These are phyloP conservation scores for Oreochromis tanganicae DNA, from an alignment of 2,113 vertebrate genomes.

Conservation along the genomic window DNA sequence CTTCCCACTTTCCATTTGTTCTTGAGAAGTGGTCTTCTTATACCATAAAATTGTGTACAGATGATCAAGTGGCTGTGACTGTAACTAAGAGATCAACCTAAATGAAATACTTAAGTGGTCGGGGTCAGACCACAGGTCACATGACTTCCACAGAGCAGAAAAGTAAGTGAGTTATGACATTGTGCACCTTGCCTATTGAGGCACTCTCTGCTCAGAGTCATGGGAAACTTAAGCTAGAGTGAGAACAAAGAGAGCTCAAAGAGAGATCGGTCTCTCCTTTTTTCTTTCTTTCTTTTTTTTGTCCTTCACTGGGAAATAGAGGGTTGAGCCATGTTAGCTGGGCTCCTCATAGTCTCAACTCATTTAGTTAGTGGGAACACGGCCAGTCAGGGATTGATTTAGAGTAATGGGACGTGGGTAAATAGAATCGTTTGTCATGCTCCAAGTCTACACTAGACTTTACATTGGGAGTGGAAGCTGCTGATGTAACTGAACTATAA, in stretches of 20 bases:
- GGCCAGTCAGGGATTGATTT: conserved; percentile 66
- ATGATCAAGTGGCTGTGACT: background rate
- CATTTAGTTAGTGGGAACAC: conserved; percentile 56
- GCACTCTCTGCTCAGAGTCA: conserved; percentile 61
- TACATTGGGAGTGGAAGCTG: conserved; percentile 49
- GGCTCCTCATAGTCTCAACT: conserved; percentile 61
- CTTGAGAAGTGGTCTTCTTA: background rate
- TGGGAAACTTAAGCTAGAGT: conserved; percentile 67
- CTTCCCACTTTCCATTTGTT: background rate
- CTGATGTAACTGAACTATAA: conserved; percentile 53
- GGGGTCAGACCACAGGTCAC: conserved; percentile 35
- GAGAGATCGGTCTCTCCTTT: conserved; percentile 57
- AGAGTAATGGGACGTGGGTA: conserved; percentile 59
- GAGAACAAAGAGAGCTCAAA: conserved; percentile 69
- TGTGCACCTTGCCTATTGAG: conserved; percentile 61
- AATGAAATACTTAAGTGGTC: conserved; percentile 17
- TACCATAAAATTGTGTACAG: background rate
- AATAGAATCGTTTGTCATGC: conserved; percentile 69
- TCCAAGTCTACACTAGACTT: conserved; percentile 26
- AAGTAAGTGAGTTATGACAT: conserved; percentile 52
- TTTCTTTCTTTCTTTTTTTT: background rate
- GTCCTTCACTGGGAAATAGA: conserved; percentile 44
- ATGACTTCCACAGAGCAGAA: conserved; percentile 46
- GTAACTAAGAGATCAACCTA: background rate
- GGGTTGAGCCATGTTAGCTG: conserved; percentile 56